Conservation (phyloP, 2,888 invertebrate species). For the Euplexia lucipara region DNA sequence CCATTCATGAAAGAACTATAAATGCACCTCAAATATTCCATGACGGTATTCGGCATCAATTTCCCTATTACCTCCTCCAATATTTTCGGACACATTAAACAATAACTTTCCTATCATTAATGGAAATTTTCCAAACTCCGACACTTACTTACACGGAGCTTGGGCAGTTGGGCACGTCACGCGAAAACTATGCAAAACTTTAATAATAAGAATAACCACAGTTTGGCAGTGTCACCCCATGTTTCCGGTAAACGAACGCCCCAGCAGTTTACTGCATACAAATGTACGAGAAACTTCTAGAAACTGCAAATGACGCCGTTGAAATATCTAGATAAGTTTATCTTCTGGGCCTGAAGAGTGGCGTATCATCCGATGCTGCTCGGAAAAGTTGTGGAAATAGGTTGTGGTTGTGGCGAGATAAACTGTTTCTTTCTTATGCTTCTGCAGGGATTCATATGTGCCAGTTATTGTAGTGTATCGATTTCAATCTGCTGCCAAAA, state of each 20-base stretch:
- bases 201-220: constrained; percentile 61
- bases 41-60: constrained; percentile 39
- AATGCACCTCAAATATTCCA: constrained; percentile 25
- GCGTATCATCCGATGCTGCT: constrained; percentile 34
- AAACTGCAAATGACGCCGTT: constrained; percentile 58
- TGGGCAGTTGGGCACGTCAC: constrained; percentile 32
- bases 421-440: constrained; percentile 32
- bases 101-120: constrained; percentile 31
- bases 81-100: constrained; percentile 8
- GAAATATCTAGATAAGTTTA: constrained; percentile 59
- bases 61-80: not conserved
- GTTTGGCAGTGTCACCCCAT: constrained; percentile 43
- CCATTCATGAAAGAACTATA: no score
- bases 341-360: constrained; percentile 46
- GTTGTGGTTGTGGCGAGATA: constrained; percentile 18
- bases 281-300: constrained; percentile 49
- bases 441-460: constrained; percentile 22
- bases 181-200: constrained; percentile 58
- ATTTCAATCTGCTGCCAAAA: not conserved
- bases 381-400: constrained; percentile 43
- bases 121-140: constrained; percentile 35
- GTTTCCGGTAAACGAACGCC: constrained; percentile 52
- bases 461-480: constrained; percentile 9
- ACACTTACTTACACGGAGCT: constrained; percentile 42
- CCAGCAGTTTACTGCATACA: constrained; percentile 58